These are phyloP conservation scores for Crax fasciolata DNA, from an alignment of 2,797 vertebrate species.

Conservation along the genomic window DNA sequence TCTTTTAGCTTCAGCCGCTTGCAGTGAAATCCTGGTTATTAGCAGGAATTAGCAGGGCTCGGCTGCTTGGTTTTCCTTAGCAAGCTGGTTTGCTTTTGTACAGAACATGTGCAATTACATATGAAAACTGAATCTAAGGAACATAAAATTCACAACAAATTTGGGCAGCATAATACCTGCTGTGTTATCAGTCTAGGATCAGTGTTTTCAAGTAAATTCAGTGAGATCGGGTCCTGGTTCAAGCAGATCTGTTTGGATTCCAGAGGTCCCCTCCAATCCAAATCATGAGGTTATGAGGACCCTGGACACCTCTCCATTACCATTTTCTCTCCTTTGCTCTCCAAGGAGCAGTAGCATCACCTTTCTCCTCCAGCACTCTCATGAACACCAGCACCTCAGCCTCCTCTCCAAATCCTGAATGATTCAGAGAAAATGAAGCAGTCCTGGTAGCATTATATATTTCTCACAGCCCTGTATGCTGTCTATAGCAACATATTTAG, in stretches of 20 bases:
- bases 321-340: not conserved
- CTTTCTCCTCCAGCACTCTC: not conserved
- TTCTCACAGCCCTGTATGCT: not conserved
- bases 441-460: not conserved
- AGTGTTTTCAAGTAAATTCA: not conserved
- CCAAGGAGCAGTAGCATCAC: not conserved
- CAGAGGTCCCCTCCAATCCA: not conserved
- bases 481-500: slow-evolving; percentile 36
- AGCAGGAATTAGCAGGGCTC: slow-evolving; percentile 52
- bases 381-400: not conserved
- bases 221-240: not conserved
- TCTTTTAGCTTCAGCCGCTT: slow-evolving; percentile 9
- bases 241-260: not conserved
- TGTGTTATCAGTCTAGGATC: not conserved
- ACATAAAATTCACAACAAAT: not conserved
- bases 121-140: not conserved
- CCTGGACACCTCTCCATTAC: not conserved
- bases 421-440: not conserved
- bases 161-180: not conserved
- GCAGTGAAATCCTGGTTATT: not conserved
- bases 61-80: not conserved
- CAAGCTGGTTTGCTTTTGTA: not conserved
- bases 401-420: not conserved
- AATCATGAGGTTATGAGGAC: not conserved
- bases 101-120: not conserved